These are phyloP conservation scores for Malurus splendens DNA, from an alignment of 2,797 vertebrate species.

Conservation along the genomic window DNA sequence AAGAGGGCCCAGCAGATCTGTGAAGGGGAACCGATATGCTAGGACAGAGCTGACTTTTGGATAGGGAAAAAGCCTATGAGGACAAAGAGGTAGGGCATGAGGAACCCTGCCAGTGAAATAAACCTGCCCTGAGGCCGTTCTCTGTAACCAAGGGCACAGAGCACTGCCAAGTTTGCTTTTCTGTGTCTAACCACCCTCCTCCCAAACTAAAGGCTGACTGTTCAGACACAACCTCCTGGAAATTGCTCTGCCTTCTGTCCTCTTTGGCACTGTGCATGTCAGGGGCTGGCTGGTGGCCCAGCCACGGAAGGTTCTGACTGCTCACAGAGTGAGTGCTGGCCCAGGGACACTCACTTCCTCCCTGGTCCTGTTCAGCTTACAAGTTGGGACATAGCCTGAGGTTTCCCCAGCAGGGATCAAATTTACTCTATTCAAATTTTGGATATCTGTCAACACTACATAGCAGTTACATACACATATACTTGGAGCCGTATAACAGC, in stretches of 20 bases:
- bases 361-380: background rate
- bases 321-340: fast-evolving
- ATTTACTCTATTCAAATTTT: background rate
- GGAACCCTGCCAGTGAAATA: background rate
- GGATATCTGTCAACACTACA: background rate
- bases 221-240: background rate
- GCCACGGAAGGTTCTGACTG: background rate
- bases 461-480: background rate
- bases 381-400: background rate
- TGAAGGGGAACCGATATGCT: background rate
- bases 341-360: fast-evolving
- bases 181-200: background rate
- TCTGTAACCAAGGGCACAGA: background rate
- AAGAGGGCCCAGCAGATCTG: background rate
- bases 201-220: background rate
- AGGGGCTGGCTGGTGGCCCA: background rate
- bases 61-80: background rate
- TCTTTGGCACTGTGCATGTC: background rate
- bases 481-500: background rate
- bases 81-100: background rate
- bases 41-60: background rate
- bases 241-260: background rate
- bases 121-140: background rate
- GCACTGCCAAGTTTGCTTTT: background rate
- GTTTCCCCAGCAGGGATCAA: background rate